These are phyloP conservation scores for Acipenser ruthenus DNA, from an alignment of 2,797 vertebrate species.

Conservation along the genomic window DNA sequence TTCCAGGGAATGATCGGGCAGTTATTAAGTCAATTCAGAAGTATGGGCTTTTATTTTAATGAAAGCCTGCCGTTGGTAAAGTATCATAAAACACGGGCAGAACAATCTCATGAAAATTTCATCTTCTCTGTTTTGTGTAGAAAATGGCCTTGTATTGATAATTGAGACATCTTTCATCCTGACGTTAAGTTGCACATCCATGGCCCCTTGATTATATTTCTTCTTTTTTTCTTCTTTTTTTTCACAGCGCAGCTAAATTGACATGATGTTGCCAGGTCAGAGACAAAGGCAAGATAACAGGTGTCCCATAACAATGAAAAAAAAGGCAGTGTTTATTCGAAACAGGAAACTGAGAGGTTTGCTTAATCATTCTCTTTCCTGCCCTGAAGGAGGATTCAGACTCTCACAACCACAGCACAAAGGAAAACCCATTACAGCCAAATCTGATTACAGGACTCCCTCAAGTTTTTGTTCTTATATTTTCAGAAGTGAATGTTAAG, in stretches of 20 bases:
- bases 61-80: slow-evolving; percentile 5
- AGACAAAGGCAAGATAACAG: slow-evolving; percentile 17
- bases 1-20: neutral
- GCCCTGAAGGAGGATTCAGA: neutral
- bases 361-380: neutral
- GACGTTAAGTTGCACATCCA: slow-evolving; percentile 18
- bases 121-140: slow-evolving; percentile 9
- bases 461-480: too few relatives aligned
- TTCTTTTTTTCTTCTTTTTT: neutral
- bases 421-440: too few relatives aligned
- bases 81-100: slow-evolving; percentile 4
- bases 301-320: slow-evolving; percentile 5
- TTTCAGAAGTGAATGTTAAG: too few relatives aligned
- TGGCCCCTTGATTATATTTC: slow-evolving; percentile 12
- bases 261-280: slow-evolving; percentile 22
- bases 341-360: neutral
- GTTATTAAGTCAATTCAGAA: neutral
- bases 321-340: slow-evolving; percentile 1
- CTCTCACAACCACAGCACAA: neutral
- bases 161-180: slow-evolving; percentile 17
- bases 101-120: slow-evolving; percentile 10
- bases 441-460: too few relatives aligned
- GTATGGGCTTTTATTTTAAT: slow-evolving; percentile 11
- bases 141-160: slow-evolving; percentile 13
- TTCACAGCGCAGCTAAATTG: slow-evolving; percentile 13